Conservation (phyloP, 2,888 invertebrate species). For the Tenthredo scrophulariae region DNA sequence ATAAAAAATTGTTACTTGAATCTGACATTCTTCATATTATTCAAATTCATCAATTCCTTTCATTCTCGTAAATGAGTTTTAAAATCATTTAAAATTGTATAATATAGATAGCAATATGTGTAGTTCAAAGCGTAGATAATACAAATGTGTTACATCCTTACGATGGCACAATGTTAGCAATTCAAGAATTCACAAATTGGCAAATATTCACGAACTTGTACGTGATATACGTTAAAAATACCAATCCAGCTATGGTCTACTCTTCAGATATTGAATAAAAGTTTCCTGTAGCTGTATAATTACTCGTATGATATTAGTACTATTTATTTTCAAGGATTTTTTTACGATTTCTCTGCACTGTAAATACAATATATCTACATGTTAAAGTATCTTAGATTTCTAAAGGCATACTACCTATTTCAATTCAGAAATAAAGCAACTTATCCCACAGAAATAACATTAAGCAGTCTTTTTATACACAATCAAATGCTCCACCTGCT, state of each 20-base stretch:
- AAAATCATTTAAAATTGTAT: not conserved
- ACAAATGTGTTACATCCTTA: constrained; percentile 14
- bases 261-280: not conserved
- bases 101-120: not conserved
- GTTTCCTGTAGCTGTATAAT: not conserved
- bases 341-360: not conserved
- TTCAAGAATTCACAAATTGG: constrained; percentile 5
- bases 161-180: constrained; percentile 6
- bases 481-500: not conserved
- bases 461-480: not conserved
- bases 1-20: constrained; percentile 16
- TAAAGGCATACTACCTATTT: not conserved
- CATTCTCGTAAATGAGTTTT: not conserved
- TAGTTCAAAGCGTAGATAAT: not conserved
- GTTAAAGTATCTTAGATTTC: not conserved
- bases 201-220: not conserved
- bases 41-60: constrained; percentile 7
- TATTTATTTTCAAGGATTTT: not conserved
- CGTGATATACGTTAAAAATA: not conserved
- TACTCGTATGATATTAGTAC: not conserved
- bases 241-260: not conserved
- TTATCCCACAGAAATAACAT: constrained; percentile 6
- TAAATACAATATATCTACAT: not conserved
- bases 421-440: not conserved
- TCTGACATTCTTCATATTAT: not conserved